Percentiles rank a stretch among this genome's conserved stretches.
Evolutionary conservation across 2,888 invertebrate genomes (phyloP).

Genomic region (Cyclophora albipunctata): DNA sequence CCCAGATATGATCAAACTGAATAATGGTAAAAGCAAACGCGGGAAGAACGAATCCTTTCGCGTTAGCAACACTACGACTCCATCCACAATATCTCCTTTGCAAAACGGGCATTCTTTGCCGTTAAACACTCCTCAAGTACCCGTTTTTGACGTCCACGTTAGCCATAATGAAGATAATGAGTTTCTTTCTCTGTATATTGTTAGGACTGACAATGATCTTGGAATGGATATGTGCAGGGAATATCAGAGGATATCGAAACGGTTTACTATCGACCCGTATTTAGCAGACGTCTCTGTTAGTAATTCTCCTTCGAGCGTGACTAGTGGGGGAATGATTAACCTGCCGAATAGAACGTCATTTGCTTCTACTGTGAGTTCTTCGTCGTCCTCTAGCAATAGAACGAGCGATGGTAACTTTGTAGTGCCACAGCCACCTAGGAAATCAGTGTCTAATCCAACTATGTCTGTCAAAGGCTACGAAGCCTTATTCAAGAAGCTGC

Average conservation of each 20-base stretch:
- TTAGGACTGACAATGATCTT: slow-evolving; percentile 61
- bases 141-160: slow-evolving; percentile 61
- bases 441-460: slow-evolving; percentile 53
- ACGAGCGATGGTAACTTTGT: slow-evolving; percentile 69
- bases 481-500: slow-evolving; percentile 55
- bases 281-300: slow-evolving; percentile 59
- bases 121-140: slow-evolving; percentile 53
- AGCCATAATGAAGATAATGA: slow-evolving; percentile 65
- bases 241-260: slow-evolving; percentile 65
- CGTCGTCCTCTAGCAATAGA: slow-evolving; percentile 55
- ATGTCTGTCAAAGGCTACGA: slow-evolving; percentile 64
- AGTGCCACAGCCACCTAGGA: slow-evolving; percentile 66
- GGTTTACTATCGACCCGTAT: slow-evolving; percentile 65
- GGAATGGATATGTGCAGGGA: slow-evolving; percentile 68
- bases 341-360: slow-evolving; percentile 61
- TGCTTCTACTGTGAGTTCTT: slow-evolving; percentile 59
- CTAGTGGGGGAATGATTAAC: slow-evolving; percentile 61
- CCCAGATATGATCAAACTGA: slow-evolving; percentile 54
- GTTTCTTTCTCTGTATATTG: slow-evolving; percentile 60
- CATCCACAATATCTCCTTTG: slow-evolving; percentile 66
- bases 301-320: slow-evolving; percentile 66
- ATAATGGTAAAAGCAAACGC: slow-evolving; percentile 40
- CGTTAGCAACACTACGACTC: slow-evolving; percentile 58
- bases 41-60: slow-evolving; percentile 57
- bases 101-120: slow-evolving; percentile 65